Conservation (phyloP, 2,888 invertebrate species). For the Platycheirus albimanus region DNA sequence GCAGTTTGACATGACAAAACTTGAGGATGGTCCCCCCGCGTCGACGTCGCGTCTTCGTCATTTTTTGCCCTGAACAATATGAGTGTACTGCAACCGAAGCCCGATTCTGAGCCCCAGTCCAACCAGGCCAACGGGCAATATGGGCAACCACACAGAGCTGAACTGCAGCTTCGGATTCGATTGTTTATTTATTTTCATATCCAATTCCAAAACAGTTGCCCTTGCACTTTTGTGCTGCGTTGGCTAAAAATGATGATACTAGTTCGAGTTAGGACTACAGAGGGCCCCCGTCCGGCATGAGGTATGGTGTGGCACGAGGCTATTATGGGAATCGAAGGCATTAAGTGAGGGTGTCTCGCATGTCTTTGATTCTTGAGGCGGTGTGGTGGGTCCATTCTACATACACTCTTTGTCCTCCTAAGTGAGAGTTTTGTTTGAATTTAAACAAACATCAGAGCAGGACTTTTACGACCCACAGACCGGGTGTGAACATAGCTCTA, state of each 20-base stretch:
- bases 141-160: background rate
- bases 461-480: constrained; percentile 55
- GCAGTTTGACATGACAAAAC: constrained; percentile 56
- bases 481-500: constrained; percentile 59
- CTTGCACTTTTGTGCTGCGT: constrained; percentile 64
- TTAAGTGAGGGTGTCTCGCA: constrained; percentile 50
- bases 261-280: background rate
- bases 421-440: constrained; percentile 52
- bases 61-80: background rate
- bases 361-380: constrained; percentile 8
- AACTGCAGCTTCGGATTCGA: background rate
- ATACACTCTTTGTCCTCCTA: constrained; percentile 32
- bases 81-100: no score
- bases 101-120: no score
- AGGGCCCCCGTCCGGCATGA: constrained; percentile 29
- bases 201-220: constrained; percentile 65
- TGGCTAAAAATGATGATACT: constrained; percentile 14
- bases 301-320: constrained; percentile 55
- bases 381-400: constrained; percentile 45
- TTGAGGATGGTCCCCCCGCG: constrained; percentile 14
- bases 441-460: constrained; percentile 14
- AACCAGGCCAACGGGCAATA: no score
- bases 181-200: constrained; percentile 65
- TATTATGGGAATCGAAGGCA: constrained; percentile 55
- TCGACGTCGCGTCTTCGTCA: background rate